Conservation (phyloP, 1,140 invertebrate genomes). For the Cotesia chilonis region DNA sequence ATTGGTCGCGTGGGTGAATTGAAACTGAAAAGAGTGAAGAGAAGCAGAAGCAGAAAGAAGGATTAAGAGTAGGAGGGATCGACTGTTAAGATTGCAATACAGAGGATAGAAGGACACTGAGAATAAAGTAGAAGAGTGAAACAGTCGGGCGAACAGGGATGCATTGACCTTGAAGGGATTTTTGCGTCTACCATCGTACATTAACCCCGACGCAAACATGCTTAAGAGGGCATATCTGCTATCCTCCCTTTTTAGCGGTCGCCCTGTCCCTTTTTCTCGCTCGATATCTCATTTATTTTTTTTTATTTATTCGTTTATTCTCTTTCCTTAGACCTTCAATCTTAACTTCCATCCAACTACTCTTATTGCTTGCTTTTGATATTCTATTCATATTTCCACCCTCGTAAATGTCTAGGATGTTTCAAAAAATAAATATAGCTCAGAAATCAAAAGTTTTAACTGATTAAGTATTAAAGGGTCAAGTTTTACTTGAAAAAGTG, state of each 20-base stretch:
- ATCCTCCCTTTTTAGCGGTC: constrained; percentile 34
- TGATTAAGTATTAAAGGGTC: too few species aligned
- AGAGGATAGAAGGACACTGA: not conserved
- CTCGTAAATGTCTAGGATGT: too few species aligned
- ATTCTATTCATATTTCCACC: not conserved
- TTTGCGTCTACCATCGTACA: constrained; percentile 64
- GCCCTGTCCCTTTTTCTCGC: constrained; percentile 41
- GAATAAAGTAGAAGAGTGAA: constrained; percentile 27
- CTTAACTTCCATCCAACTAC: not conserved
- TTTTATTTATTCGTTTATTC: constrained; percentile 18
- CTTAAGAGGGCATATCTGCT: constrained; percentile 37
- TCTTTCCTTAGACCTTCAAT: constrained; percentile 15
- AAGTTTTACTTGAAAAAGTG: too few species aligned
- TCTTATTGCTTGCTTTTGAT: not conserved
- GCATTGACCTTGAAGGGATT: constrained; percentile 66
- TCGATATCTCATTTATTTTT: constrained; percentile 5
- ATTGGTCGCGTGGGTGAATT: constrained; percentile 33
- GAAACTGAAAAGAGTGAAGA: not conserved
- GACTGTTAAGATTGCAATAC: not conserved
- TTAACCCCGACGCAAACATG: constrained; percentile 54
- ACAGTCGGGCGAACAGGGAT: constrained; percentile 54
- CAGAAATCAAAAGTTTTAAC: too few species aligned
- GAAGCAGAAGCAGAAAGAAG: not conserved
- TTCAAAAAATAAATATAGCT: too few species aligned
- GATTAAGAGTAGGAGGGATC: constrained; percentile 11